These are phyloP conservation scores for Holothuria leucospilota DNA, from an alignment of 53 echinoderm and acorn worm species.

Conservation along the genomic window DNA sequence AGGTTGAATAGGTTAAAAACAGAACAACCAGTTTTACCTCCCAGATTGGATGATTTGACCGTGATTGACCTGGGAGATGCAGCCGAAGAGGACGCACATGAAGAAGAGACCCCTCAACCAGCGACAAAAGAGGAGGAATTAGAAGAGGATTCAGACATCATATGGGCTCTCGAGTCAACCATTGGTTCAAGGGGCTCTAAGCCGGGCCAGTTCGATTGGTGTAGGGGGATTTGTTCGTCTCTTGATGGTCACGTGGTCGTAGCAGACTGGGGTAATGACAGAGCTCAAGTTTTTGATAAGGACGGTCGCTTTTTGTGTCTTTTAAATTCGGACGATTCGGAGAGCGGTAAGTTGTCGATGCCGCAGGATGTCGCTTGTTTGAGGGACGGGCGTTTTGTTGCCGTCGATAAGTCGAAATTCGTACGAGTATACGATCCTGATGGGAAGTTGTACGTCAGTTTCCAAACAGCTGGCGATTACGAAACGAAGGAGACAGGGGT, in stretches of 20 bases:
- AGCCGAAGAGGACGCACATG: slow-evolving; percentile 50
- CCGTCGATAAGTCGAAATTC: slow-evolving; percentile 81
- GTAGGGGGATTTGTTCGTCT: slow-evolving; percentile 77
- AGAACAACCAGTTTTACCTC: slow-evolving; percentile 67
- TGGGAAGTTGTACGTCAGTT: slow-evolving; percentile 70
- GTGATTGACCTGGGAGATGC: slow-evolving; percentile 75
- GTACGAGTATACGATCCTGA: slow-evolving; percentile 75
- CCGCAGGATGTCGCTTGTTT: slow-evolving; percentile 90
- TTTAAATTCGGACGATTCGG: slow-evolving; percentile 70
- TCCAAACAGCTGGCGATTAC: slow-evolving; percentile 63
- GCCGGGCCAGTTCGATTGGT: slow-evolving; percentile 91
- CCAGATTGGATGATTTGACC: slow-evolving; percentile 59
- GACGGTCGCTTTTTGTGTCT: slow-evolving; percentile 71
- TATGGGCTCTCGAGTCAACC: slow-evolving; percentile 77
- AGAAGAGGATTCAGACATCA: slow-evolving; percentile 50
- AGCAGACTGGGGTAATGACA: slow-evolving; percentile 95
- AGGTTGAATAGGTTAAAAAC: slow-evolving; percentile 64
- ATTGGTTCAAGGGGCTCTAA: slow-evolving; percentile 77
- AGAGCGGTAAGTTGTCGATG: slow-evolving; percentile 80
- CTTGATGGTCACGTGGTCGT: slow-evolving; percentile 78
- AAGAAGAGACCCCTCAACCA: neutral
- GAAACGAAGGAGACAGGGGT: slow-evolving; percentile 56
- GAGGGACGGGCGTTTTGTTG: slow-evolving; percentile 81
- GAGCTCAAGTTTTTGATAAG: slow-evolving; percentile 86
- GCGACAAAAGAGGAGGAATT: slow-evolving; percentile 20